Evolutionary conservation across 2,113 vertebrate species (phyloP).

Genomic region (Agapornis roseicollis): DNA sequence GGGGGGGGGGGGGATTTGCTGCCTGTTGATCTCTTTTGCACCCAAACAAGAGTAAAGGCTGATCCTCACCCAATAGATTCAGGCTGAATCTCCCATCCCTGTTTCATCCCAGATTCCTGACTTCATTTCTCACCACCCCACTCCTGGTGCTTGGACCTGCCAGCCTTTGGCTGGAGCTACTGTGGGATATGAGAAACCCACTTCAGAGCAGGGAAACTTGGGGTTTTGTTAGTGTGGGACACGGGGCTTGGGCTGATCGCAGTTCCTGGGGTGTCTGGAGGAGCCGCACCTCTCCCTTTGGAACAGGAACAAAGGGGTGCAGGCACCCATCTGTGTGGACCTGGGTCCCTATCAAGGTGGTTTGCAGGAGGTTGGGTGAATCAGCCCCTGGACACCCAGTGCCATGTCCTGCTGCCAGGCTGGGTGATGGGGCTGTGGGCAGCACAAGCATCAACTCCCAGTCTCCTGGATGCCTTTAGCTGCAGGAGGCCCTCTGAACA

Average conservation of each 20-base stretch:
- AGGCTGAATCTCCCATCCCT: background rate
- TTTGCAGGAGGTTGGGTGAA: background rate
- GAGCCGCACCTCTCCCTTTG: background rate
- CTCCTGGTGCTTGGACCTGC: background rate
- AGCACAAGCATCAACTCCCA: background rate
- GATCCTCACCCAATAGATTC: background rate
- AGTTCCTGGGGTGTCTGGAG: background rate
- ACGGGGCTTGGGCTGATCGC: rapidly evolving
- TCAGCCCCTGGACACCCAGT: background rate
- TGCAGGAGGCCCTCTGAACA: background rate
- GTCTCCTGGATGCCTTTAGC: background rate
- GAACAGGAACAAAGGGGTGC: background rate
- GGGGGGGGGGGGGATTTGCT: rapidly evolving
- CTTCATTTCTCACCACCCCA: background rate
- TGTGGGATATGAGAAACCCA: background rate
- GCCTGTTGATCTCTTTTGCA: background rate
- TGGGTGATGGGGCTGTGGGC: background rate
- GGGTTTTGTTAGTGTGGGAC: background rate
- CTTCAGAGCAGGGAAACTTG: background rate
- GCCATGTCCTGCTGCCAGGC: rapidly evolving
- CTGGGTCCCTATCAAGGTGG: background rate
- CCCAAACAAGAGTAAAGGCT: background rate
- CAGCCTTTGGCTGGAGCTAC: background rate
- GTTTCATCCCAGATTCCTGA: background rate
- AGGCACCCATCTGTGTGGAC: rapidly evolving